These are phyloP conservation scores for Drosophila nr. perissopoda DNA, from an alignment of 2,888 invertebrate genomes.

Conservation along the genomic window DNA sequence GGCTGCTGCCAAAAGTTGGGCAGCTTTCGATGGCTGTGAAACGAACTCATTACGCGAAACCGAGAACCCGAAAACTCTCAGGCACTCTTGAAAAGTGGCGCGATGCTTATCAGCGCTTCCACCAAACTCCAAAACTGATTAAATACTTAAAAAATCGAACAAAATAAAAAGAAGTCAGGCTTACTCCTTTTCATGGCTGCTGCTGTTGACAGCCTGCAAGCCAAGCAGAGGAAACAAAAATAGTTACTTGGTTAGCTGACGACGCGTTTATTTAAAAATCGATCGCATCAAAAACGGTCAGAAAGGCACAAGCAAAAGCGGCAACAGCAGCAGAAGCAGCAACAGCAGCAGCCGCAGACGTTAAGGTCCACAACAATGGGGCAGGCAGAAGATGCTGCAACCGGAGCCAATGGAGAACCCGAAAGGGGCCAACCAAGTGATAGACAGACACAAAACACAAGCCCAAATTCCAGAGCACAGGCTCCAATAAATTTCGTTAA, in stretches of 20 bases:
- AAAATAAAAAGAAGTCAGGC: conserved; percentile 13
- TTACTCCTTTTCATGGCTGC: conserved; percentile 25
- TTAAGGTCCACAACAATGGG: conserved; percentile 61
- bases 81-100: conserved; percentile 58
- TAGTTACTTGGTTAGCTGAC: conserved; percentile 52
- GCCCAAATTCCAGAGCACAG: conserved; percentile 79
- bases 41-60: conserved; percentile 72
- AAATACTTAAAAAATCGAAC: conserved; percentile 71
- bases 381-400: conserved; percentile 39
- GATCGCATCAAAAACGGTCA: conserved; percentile 65
- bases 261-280: conserved; percentile 71
- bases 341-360: background rate
- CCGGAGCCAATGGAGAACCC: conserved; percentile 39
- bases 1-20: conserved; percentile 46
- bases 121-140: conserved; percentile 73
- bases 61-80: conserved; percentile 28
- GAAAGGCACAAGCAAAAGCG: conserved; percentile 5
- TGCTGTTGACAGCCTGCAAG: conserved; percentile 48
- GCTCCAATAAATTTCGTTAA: conserved; percentile 83
- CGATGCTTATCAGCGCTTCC: conserved; percentile 77
- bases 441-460: conserved; percentile 80
- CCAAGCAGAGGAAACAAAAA: conserved; percentile 24
- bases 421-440: conserved; percentile 57
- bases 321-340: background rate
- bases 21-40: conserved; percentile 65